Base-by-base conservation (phyloP, 2,888 invertebrate genomes). In the Chromoteleia sp. region DNA sequence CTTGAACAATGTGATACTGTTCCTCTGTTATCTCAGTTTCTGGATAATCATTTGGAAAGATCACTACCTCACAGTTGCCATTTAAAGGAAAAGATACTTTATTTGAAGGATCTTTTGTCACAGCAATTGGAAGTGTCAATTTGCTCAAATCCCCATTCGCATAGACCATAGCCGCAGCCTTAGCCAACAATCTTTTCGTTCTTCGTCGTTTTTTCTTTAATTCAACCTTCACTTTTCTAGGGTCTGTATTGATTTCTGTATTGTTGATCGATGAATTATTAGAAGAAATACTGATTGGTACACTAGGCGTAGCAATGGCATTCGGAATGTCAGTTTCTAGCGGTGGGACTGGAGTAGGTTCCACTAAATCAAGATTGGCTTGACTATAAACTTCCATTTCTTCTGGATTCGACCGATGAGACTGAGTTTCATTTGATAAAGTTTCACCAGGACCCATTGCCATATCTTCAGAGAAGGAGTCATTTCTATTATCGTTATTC, bases 31-130 rank as follows among this genome's bases (percentile, higher is more conserved):
- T 19, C 10, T 41, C 33, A 3, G 52, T 33, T 19, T 45, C 59
- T 5, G 75, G 75, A 15, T 52, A 68, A 12, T 43, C 25, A 0
- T 48, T 14, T 0, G 75, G 25, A n/a, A 75, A 41, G 1, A 75
- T 17, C 1, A 50, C 56, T 1, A 65, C 65, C 12, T 75, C 65
- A n/a, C n/a, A 33, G 6, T 12, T 43, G 0, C 45, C 36, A 25
- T 14, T 39, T 0, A 19, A 0, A 0, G 30, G 8, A 1, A 7
- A 0, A 6, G 30, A 17, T 0, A 6, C 0, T n/a, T 50, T 58
- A 0, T 4, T 21, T 2, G 48, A 0, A 1, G 14, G 1, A 6
- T 48, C 58, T 15, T 58, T 70, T 0, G 5, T 36, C 7, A 15
- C 12, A 19, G 36, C 12, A 3, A 56, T 56, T 0, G 70, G 70